Conservation (phyloP, 1,140 invertebrate species). For the Sminthurinus signatus region DNA sequence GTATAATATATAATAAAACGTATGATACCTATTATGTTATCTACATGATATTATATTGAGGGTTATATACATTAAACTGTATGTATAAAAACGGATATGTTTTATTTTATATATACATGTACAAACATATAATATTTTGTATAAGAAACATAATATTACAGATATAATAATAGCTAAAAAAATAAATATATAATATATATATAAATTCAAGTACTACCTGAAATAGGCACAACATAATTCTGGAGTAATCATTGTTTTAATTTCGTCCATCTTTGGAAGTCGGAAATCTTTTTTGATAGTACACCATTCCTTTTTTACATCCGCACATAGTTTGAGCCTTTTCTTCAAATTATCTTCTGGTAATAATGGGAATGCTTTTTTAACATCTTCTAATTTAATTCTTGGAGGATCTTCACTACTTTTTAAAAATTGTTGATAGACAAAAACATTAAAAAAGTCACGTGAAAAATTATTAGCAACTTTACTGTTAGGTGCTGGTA, state of each 20-base stretch:
- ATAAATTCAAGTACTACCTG: conserved; percentile 42
- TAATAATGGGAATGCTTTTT: conserved; percentile 91
- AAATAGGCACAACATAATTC: conserved; percentile 99
- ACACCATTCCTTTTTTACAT: conserved; percentile 90
- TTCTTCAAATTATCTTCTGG: conserved; percentile 97
- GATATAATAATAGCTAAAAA: no score
- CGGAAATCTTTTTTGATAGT: conserved; percentile 95
- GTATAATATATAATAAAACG: no score
- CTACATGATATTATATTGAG: no score
- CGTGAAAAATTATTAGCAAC: conserved; percentile 95
- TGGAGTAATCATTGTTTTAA: conserved; percentile 93
- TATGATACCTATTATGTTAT: no score
- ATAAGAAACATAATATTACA: no score
- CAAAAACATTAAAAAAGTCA: conserved; percentile 96
- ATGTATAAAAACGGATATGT: no score
- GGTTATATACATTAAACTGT: no score
- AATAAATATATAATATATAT: no score
- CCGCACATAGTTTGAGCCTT: conserved; percentile 92
- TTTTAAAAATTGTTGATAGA: conserved; percentile 97
- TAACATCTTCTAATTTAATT: conserved; percentile 99
- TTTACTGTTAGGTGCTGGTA: conserved; percentile 98
- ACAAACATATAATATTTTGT: no score
- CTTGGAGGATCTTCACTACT: conserved; percentile 78
- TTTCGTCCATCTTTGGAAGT: conserved; percentile 95
- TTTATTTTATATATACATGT: no score